A percentile compares a stretch with the other conserved stretches of the same genome.
Evolutionary conservation across 1,140 invertebrate genomes (phyloP).

Genomic region (Cylas formicarius): DNA sequence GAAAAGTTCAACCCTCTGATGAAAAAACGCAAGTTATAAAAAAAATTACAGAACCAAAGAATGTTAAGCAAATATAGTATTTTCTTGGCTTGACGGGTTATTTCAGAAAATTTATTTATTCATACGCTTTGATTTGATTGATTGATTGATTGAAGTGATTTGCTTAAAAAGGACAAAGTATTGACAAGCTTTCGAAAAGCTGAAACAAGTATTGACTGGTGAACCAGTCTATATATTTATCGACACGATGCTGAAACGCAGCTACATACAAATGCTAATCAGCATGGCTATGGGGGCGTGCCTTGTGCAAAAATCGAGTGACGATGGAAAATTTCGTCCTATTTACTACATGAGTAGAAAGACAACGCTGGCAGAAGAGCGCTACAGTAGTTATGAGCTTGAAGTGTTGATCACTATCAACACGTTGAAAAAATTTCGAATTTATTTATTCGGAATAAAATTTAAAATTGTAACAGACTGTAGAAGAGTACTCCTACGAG

Average conservation of each 20-base stretch:
- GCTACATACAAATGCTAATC: slow-evolving; percentile 29
- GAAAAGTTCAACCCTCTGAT: slow-evolving; percentile 23
- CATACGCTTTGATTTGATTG: slow-evolving; percentile 27
- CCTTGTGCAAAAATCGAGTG: slow-evolving; percentile 32
- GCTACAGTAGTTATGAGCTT: slow-evolving; percentile 39
- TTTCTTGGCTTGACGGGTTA: slow-evolving; percentile 35
- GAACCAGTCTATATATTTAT: slow-evolving; percentile 39
- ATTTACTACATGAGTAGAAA: slow-evolving; percentile 39
- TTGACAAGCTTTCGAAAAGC: slow-evolving; percentile 25
- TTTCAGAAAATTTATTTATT: slow-evolving; percentile 33
- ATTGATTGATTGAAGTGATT: slow-evolving; percentile 26
- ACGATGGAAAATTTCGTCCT: slow-evolving; percentile 42
- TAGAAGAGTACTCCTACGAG: slow-evolving; percentile 37
- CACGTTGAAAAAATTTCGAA: slow-evolving; percentile 45
- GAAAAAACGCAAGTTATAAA: slow-evolving; percentile 35
- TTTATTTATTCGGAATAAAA: slow-evolving; percentile 45
- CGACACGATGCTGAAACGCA: slow-evolving; percentile 30
- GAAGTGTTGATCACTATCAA: slow-evolving; percentile 46
- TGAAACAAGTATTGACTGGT: slow-evolving; percentile 18
- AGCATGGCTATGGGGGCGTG: slow-evolving; percentile 32
- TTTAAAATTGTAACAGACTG: slow-evolving; percentile 45
- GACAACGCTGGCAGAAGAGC: slow-evolving; percentile 25
- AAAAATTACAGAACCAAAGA: slow-evolving; percentile 31
- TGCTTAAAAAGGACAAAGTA: slow-evolving; percentile 16
- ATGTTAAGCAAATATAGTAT: slow-evolving; percentile 27